These are phyloP conservation scores for Leistus spinibarbis DNA, from an alignment of 2,888 invertebrate genomes.

Conservation along the genomic window DNA sequence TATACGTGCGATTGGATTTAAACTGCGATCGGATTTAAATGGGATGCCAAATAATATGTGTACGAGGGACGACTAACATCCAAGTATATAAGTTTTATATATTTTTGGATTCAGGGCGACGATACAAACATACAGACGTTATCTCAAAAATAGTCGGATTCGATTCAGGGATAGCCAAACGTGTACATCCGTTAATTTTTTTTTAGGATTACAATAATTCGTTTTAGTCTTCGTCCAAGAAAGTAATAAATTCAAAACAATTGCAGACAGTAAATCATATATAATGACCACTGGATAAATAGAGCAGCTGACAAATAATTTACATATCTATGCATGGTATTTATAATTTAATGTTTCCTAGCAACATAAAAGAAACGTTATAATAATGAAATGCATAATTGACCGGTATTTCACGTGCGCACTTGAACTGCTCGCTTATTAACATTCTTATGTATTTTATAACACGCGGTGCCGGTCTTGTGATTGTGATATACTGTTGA, in stretches of 20 bases:
- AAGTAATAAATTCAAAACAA: neutral
- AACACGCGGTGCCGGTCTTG: neutral
- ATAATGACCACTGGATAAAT: neutral
- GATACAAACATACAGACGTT: too few species aligned
- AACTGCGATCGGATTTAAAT: too few species aligned
- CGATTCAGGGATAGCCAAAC: too few species aligned
- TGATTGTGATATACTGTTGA: neutral
- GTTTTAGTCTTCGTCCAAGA: too few species aligned
- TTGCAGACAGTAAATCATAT: neutral
- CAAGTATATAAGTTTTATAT: too few species aligned
- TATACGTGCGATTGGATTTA: too few species aligned
- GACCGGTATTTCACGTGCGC: conserved; percentile 2
- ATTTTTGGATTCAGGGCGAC: too few species aligned
- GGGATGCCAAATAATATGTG: too few species aligned
- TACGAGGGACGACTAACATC: too few species aligned
- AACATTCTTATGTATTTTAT: neutral
- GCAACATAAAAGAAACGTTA: neutral
- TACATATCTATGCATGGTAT: neutral
- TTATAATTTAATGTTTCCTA: neutral
- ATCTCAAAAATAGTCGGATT: too few species aligned
- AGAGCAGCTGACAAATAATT: neutral
- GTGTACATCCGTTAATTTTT: too few species aligned
- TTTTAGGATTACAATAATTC: too few species aligned
- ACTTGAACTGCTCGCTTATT: neutral
- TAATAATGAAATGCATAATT: neutral